Percentiles rank a stretch among this genome's conserved stretches.
phyloP scores from a whole-genome alignment of 2,113 vertebrate species.

The Istiophorus platypterus region DNA sequence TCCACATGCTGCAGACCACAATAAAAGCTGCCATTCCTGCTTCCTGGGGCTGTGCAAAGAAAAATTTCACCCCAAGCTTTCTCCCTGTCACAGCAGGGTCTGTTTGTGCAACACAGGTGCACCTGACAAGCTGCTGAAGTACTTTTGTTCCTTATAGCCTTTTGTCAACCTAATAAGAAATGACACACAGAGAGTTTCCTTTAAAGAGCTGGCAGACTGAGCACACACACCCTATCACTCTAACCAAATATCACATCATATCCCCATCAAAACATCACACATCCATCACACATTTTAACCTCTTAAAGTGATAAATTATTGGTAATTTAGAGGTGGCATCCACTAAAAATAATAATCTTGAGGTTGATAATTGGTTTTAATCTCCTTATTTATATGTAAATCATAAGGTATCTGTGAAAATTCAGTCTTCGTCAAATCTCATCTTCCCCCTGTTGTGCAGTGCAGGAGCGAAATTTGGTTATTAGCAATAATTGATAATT shows the following conservation, averaged over 20 bases:
- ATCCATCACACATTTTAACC: background rate
- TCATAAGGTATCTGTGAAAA: constrained; percentile 20
- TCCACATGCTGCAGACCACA: background rate
- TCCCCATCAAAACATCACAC: constrained; percentile 1
- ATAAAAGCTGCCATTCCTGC: constrained; percentile 16
- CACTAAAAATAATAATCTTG: background rate
- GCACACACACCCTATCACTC: background rate
- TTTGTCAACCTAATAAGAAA: constrained; percentile 16
- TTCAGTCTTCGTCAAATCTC: constrained; percentile 10
- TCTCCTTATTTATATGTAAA: background rate
- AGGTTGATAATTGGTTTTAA: constrained; percentile 18
- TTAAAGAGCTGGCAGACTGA: background rate
- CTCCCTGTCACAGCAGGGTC: constrained; percentile 30
- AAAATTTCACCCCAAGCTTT: constrained; percentile 19
- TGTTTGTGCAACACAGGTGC: constrained; percentile 27
- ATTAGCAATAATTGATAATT: no score
- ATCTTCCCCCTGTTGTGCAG: no score
- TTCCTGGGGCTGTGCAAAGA: constrained; percentile 12
- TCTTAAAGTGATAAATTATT: background rate
- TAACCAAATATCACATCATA: background rate
- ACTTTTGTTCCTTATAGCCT: constrained; percentile 28
- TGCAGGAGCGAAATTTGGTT: no score
- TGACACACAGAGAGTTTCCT: background rate
- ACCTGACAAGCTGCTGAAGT: constrained; percentile 44
- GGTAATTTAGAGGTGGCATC: background rate